Conservation (phyloP, 1,140 invertebrate genomes). For the Neodiprion virginianus region DNA sequence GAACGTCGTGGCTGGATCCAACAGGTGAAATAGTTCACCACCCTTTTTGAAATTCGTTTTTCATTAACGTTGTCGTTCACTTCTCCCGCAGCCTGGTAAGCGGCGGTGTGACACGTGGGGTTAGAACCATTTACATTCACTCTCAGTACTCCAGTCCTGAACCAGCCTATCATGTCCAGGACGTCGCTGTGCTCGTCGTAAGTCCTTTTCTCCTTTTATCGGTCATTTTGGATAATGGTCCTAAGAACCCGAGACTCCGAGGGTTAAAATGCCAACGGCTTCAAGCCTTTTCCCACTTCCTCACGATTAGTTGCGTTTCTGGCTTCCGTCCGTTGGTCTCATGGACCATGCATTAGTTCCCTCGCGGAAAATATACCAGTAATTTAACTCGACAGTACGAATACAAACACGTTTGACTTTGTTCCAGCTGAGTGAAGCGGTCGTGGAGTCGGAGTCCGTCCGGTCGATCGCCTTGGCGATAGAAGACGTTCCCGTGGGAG, state of each 20-base stretch:
- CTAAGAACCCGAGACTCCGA: too few species aligned
- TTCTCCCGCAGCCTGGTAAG: not conserved
- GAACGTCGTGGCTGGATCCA: not conserved
- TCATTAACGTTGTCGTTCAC: not conserved
- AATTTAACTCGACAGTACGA: too few species aligned
- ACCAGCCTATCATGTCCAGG: conserved; percentile 8
- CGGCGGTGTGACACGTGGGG: conserved; percentile 12
- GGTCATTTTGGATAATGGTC: too few species aligned
- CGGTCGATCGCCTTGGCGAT: not conserved
- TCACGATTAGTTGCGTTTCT: too few species aligned
- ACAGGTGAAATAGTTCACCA: not conserved
- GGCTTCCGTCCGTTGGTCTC: too few species aligned
- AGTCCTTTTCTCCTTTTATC: not conserved
- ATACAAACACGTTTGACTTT: not conserved
- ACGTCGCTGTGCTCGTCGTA: conserved; percentile 27
- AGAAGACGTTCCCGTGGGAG: not conserved
- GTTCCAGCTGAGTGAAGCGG: conserved; percentile 18
- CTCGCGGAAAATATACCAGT: too few species aligned
- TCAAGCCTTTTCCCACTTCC: too few species aligned
- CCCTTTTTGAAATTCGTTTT: not conserved
- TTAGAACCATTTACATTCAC: not conserved
- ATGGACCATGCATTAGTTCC: too few species aligned
- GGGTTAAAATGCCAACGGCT: too few species aligned
- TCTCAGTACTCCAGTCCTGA: not conserved
- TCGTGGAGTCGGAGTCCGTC: not conserved